Conservation (phyloP, 1,140 invertebrate genomes). For the Subanguina moxae region DNA sequence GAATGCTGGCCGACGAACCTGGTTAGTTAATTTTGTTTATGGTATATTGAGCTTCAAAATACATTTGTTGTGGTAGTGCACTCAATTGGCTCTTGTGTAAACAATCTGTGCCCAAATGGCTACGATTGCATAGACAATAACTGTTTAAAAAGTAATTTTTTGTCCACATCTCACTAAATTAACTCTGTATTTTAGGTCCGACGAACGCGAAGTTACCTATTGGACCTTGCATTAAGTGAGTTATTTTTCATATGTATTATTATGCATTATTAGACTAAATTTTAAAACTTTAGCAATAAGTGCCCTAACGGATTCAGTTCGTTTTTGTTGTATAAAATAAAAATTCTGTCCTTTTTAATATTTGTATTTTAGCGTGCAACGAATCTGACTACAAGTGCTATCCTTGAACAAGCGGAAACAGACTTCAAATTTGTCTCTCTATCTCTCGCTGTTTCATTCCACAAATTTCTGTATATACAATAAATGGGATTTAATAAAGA, state of each 20-base stretch:
- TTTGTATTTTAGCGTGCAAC: too few species aligned
- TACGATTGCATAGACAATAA: conserved; percentile 10
- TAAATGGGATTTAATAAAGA: too few species aligned
- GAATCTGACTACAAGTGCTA: too few species aligned
- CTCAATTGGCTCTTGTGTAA: conserved; percentile 9
- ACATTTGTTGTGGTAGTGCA: not conserved
- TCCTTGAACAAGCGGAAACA: too few species aligned
- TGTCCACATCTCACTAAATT: not conserved
- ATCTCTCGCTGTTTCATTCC: too few species aligned
- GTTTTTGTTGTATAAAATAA: too few species aligned
- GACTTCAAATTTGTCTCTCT: too few species aligned
- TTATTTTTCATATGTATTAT: not conserved
- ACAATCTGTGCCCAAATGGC: conserved; percentile 7
- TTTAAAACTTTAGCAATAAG: not conserved
- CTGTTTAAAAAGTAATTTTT: conserved; percentile 4
- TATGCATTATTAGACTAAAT: not conserved
- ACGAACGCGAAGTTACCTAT: not conserved
- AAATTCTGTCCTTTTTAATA: too few species aligned
- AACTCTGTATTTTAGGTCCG: not conserved
- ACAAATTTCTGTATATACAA: too few species aligned
- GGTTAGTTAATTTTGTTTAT: not conserved
- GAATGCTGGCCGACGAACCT: not conserved
- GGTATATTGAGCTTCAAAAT: too few species aligned
- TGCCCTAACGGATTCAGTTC: not conserved
- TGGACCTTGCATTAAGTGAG: not conserved